These are phyloP conservation scores for Nettapus auritus DNA, from an alignment of 2,113 vertebrate species.

Conservation along the genomic window DNA sequence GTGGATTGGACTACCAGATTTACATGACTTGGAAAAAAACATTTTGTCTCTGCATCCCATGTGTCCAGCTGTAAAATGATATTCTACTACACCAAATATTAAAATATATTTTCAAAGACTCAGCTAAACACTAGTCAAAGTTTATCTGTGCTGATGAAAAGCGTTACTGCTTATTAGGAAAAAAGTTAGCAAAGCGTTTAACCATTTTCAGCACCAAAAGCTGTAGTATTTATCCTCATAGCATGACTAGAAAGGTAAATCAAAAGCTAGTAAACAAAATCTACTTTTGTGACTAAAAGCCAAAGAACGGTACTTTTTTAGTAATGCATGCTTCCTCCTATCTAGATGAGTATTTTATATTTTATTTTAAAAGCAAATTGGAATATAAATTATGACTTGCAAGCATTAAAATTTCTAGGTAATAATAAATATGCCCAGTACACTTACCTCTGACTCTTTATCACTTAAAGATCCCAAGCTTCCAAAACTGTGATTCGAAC, in stretches of 20 bases:
- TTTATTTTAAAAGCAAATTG: neutral
- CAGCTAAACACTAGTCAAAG: neutral
- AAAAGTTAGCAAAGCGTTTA: neutral
- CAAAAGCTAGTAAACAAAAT: neutral
- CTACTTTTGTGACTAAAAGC: neutral
- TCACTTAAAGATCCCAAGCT: conserved; percentile 97
- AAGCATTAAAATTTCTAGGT: neutral
- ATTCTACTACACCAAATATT: neutral
- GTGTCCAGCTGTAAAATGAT: neutral
- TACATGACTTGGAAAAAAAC: neutral
- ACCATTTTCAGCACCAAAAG: neutral
- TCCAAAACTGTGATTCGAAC: conserved; percentile 99
- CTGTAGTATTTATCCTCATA: neutral
- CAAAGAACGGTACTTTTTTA: neutral
- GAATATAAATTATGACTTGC: neutral
- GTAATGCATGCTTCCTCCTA: neutral
- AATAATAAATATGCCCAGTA: neutral
- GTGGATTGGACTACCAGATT: neutral
- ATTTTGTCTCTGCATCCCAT: neutral
- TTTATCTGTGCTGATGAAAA: neutral
- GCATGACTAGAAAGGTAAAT: neutral
- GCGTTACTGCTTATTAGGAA: neutral
- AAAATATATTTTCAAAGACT: neutral
- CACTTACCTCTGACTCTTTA: conserved; percentile 96
- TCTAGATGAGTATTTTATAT: neutral